Conservation (phyloP, 2,113 vertebrate species). For the Cacatua alba region DNA sequence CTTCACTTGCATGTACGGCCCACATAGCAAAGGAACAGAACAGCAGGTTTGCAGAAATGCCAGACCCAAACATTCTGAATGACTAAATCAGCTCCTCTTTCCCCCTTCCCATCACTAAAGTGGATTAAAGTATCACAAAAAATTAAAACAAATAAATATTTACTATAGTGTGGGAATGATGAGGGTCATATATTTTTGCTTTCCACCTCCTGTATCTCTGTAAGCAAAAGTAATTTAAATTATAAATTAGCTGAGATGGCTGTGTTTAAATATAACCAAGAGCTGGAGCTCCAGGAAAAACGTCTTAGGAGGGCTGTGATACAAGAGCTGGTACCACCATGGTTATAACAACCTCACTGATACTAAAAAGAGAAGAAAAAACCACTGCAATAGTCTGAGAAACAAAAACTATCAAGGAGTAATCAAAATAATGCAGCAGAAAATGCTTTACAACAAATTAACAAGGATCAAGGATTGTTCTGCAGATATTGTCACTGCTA, state of each 20-base stretch:
- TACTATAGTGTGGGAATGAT: background rate
- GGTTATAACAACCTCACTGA: background rate
- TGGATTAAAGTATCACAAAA: background rate
- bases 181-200: background rate
- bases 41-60: background rate
- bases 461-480: background rate
- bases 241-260: background rate
- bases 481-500: background rate
- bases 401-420: background rate
- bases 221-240: background rate
- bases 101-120: background rate
- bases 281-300: background rate
- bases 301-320: background rate
- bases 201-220: background rate
- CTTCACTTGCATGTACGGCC: background rate
- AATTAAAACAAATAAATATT: background rate
- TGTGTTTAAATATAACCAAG: background rate
- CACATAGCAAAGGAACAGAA: background rate
- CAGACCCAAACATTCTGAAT: background rate
- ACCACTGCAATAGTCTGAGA: background rate
- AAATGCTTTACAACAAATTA: background rate
- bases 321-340: background rate
- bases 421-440: background rate
- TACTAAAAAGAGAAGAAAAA: background rate
- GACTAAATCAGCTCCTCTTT: background rate